These are phyloP conservation scores for Caenorhabditis sp. DNA, from an alignment of 2,888 invertebrate genomes.

Conservation along the genomic window DNA sequence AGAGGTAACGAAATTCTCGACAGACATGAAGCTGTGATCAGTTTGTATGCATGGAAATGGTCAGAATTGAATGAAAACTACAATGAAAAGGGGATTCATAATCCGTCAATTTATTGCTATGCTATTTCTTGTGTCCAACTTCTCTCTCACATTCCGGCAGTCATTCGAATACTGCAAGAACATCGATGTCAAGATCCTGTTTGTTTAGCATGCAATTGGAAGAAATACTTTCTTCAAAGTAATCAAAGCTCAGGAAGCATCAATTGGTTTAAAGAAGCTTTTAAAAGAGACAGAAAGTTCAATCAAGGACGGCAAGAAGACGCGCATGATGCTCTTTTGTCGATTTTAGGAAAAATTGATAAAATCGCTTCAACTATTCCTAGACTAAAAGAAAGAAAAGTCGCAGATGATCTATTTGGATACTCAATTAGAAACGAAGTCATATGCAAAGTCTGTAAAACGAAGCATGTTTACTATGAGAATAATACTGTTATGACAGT, in stretches of 20 bases:
- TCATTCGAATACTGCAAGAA: slow-evolving; percentile 30
- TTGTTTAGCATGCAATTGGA: slow-evolving; percentile 34
- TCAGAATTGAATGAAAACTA: slow-evolving; percentile 28
- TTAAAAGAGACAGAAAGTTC: slow-evolving; percentile 26
- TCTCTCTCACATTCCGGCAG: slow-evolving; percentile 29
- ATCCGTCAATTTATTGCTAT: slow-evolving; percentile 40
- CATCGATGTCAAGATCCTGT: slow-evolving; percentile 27
- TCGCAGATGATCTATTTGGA: slow-evolving; percentile 34
- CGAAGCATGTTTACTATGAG: slow-evolving; percentile 40
- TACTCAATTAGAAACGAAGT: slow-evolving; percentile 39
- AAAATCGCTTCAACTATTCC: slow-evolving; percentile 16
- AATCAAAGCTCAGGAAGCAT: slow-evolving; percentile 14
- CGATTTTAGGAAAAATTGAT: slow-evolving; percentile 32
- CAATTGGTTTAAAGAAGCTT: slow-evolving; percentile 35
- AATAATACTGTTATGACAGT: slow-evolving; percentile 43
- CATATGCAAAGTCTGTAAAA: slow-evolving; percentile 23
- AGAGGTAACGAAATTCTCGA: slow-evolving; percentile 39
- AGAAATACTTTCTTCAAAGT: slow-evolving; percentile 19
- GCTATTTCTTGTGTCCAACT: slow-evolving; percentile 38
- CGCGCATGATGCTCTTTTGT: slow-evolving; percentile 36
- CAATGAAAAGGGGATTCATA: slow-evolving; percentile 31
- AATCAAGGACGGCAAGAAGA: slow-evolving; percentile 40
- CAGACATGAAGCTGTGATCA: slow-evolving; percentile 25
- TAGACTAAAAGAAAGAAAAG: slow-evolving; percentile 24
- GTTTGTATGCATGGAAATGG: slow-evolving; percentile 33